Evolutionary conservation across 2,888 invertebrate genomes (phyloP).

Genomic region (Mylabris sibirica): DNA sequence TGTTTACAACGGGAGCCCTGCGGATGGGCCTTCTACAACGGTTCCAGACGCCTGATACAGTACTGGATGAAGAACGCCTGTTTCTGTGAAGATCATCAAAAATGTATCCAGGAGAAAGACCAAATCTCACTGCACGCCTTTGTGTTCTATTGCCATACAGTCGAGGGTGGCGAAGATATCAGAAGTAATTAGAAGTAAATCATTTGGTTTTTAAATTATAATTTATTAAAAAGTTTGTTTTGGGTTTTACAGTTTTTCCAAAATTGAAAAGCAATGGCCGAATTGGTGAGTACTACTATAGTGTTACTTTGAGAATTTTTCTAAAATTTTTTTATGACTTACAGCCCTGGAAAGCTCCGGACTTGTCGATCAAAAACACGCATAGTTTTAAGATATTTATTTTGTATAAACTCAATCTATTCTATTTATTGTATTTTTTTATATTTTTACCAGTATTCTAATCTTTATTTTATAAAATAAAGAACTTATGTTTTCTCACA

Average conservation of each 20-base stretch:
- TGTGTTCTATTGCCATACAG: not conserved
- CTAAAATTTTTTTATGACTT: not conserved
- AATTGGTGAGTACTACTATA: not conserved
- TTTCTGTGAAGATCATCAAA: not conserved
- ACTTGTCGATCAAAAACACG: not conserved
- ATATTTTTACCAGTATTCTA: not conserved
- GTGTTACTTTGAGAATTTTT: not conserved
- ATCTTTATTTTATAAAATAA: not conserved
- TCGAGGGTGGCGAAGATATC: not conserved
- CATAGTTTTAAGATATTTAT: not conserved
- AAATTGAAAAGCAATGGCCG: not conserved
- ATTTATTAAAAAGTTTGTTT: not conserved
- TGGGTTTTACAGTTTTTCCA: not conserved
- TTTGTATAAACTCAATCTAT: not conserved
- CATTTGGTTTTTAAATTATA: not conserved
- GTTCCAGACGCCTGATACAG: not conserved
- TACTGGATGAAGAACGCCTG: not conserved
- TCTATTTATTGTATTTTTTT: not conserved
- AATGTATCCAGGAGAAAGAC: not conserved
- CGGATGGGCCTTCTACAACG: conserved; percentile 2
- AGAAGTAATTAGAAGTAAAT: conserved; percentile 3
- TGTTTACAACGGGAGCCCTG: not conserved
- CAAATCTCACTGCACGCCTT: not conserved
- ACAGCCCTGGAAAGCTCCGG: not conserved
- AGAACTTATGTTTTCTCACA: not conserved